Base-by-base conservation (phyloP, 2,113 vertebrate species). In the Aplodontia rufa region DNA sequence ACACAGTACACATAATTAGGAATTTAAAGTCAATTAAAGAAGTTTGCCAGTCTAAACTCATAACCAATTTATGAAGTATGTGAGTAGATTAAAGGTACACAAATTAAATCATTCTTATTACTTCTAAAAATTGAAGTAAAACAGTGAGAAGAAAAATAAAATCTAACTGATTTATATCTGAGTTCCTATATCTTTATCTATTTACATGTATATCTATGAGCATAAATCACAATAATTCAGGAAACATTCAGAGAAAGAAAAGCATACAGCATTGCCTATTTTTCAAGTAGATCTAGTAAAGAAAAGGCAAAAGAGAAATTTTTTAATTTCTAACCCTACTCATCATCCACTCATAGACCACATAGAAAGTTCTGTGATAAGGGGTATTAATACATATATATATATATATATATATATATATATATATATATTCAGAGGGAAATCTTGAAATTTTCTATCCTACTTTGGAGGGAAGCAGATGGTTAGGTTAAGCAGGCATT, bases 381-480 rank as follows among this genome's bases (percentile, higher is more conserved):
- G 26, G n/a, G n/a, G n/a, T n/a, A n/a, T n/a, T n/a, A n/a, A n/a
- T n/a, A n/a, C n/a, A n/a, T n/a, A n/a, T n/a, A n/a, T n/a, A n/a
- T n/a, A n/a, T n/a, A n/a, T n/a, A n/a, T n/a, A n/a, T n/a, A n/a
- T n/a, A n/a, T n/a, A n/a, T n/a, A n/a, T n/a, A n/a, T n/a, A n/a
- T n/a, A n/a, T n/a, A n/a, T n/a, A n/a, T n/a, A 58, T 42, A 80
- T 78, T 78, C 37, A 79, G 40, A 79, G 1, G 69, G 60, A 85
- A 90, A 88, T 92, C 30, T 24, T 91, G 6, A 86, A 53, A 78
- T 91, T 82, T 90, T 11, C 32, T 92, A 80, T 9, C 85, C 20
- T 86, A 47, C 84, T 76, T 93, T 91, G 20, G 37, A 91, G 2
- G 58, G 71, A 90, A 84, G 51, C 45, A 96, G 93, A 93, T 83